These are phyloP conservation scores for Tipula vernalis DNA, from an alignment of 2,888 invertebrate species.

Conservation along the genomic window DNA sequence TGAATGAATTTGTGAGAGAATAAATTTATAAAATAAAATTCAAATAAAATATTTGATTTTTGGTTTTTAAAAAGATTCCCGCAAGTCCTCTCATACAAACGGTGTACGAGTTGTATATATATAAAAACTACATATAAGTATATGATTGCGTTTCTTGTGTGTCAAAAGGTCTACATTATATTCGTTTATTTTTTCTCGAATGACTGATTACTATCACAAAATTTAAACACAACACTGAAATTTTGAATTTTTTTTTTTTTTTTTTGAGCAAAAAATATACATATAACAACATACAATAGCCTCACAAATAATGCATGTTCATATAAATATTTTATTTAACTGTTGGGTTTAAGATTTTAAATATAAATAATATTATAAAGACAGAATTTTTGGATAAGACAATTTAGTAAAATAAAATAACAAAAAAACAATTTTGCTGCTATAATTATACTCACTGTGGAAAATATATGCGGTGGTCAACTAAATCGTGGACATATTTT, in stretches of 20 bases:
- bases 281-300: not conserved
- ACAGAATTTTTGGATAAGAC: not conserved
- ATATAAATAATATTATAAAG: not conserved
- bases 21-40: not conserved
- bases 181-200: not conserved
- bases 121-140: not conserved
- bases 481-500: not conserved
- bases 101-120: not conserved
- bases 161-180: not conserved
- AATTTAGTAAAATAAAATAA: not conserved
- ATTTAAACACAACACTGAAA: not conserved
- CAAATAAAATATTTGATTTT: constrained; percentile 4
- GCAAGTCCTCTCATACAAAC: not conserved
- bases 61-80: not conserved
- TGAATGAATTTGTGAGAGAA: not conserved
- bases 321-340: not conserved
- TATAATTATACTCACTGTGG: not conserved
- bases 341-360: not conserved
- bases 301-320: not conserved
- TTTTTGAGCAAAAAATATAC: not conserved
- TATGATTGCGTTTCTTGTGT: not conserved
- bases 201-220: constrained; percentile 4
- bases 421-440: not conserved
- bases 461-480: not conserved
- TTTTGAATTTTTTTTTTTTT: not conserved